phyloP scores from a whole-genome alignment of 2,888 invertebrate genomes.

The Limenitis camilla region DNA sequence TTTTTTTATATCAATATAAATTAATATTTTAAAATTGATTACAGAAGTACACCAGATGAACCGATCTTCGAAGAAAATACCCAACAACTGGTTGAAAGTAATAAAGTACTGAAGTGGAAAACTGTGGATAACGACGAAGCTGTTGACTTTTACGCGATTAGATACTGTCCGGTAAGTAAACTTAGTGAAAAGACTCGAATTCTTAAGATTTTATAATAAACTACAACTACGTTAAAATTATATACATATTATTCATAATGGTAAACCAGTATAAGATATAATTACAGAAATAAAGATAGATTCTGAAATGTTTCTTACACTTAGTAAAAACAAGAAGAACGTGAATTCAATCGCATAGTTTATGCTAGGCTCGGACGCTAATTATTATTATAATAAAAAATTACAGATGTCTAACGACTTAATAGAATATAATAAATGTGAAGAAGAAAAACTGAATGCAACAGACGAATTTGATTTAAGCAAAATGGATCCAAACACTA shows the following conservation, averaged over 20 bases:
- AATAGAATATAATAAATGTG: conserved; percentile 34
- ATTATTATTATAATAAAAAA: neutral
- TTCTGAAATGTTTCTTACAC: no score
- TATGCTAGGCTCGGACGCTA: no score
- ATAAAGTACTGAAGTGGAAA: conserved; percentile 46
- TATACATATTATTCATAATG: no score
- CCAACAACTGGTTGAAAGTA: conserved; percentile 27
- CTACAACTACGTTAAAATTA: neutral
- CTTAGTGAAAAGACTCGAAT: no score
- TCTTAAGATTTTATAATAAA: neutral
- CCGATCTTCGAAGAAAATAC: conserved; percentile 40
- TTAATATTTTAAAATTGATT: conserved; percentile 10
- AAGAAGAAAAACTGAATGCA: conserved; percentile 31
- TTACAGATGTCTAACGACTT: conserved; percentile 19
- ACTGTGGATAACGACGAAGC: conserved; percentile 48
- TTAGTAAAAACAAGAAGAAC: no score
- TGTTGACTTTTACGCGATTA: conserved; percentile 48
- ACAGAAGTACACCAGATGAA: conserved; percentile 50
- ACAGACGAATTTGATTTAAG: conserved; percentile 37
- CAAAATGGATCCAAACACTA: conserved; percentile 42
- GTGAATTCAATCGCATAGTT: no score
- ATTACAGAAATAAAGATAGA: no score
- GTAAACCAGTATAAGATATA: no score
- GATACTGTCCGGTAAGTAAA: conserved; percentile 54
- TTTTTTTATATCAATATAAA: neutral